phyloP scores from a whole-genome alignment of 2,888 invertebrate genomes.

The Steinernema scapterisci region DNA sequence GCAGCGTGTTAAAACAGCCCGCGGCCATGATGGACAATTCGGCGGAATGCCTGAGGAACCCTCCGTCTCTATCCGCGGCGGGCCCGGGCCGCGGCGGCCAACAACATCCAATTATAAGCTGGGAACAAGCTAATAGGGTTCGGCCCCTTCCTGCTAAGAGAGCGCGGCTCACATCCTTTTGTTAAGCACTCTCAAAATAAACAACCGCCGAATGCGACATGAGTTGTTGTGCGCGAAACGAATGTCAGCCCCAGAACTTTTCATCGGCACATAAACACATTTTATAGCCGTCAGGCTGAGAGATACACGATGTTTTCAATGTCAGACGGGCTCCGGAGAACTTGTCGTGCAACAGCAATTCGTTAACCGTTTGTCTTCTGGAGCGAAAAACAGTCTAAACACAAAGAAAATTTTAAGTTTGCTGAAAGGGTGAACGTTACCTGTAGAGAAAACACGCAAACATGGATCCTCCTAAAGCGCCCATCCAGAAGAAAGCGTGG shows the following conservation, averaged over 20 bases:
- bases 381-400: slow-evolving; percentile 12
- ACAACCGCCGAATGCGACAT: background rate
- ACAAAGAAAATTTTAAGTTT: background rate
- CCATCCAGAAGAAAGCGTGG: slow-evolving; percentile 12
- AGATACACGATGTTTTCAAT: background rate
- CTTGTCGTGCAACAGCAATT: slow-evolving; percentile 1
- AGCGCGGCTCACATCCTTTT: background rate
- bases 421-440: background rate
- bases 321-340: background rate
- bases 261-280: no score
- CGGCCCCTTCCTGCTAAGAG: background rate
- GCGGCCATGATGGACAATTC: slow-evolving; percentile 22
- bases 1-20: slow-evolving; percentile 21
- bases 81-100: slow-evolving; percentile 4
- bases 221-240: no score
- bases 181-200: slow-evolving; percentile 22
- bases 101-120: slow-evolving; percentile 31
- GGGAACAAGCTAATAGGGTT: slow-evolving; percentile 20
- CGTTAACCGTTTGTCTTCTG: slow-evolving; percentile 19
- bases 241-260: no score
- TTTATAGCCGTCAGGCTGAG: no score
- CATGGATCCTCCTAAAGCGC: slow-evolving; percentile 16
- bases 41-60: slow-evolving; percentile 7
- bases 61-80: slow-evolving; percentile 4
- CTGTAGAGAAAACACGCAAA: slow-evolving; percentile 25